Conservation (phyloP, 2,797 vertebrate species). For the Sebastiscus tertius region DNA sequence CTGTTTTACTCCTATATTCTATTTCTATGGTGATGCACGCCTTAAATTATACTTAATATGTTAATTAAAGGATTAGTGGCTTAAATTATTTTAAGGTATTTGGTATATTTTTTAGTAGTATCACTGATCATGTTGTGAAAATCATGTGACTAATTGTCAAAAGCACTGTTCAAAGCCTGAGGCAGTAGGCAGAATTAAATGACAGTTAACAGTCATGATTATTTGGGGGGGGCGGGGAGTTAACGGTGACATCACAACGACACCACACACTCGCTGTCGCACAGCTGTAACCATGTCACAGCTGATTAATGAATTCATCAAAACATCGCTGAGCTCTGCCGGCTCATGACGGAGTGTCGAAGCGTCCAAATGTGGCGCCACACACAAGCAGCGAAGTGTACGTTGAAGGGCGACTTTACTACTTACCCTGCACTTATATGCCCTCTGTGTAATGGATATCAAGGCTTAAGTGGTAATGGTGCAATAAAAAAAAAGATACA, state of each 20-base stretch:
- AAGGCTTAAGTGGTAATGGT: slow-evolving; percentile 81
- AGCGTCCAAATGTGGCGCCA: slow-evolving; percentile 70
- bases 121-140: not conserved
- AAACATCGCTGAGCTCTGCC: slow-evolving; percentile 39
- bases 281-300: slow-evolving; percentile 12
- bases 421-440: slow-evolving; percentile 80
- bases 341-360: slow-evolving; percentile 50
- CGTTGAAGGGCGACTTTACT: slow-evolving; percentile 75
- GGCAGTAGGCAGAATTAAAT: slow-evolving; percentile 14
- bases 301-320: slow-evolving; percentile 37
- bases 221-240: not conserved
- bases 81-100: not conserved
- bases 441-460: slow-evolving; percentile 81
- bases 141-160: not conserved
- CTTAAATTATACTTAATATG: not conserved
- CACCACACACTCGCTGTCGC: not conserved
- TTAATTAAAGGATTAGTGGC: not conserved
- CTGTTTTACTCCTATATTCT: too few relatives aligned
- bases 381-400: slow-evolving; percentile 61
- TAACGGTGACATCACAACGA: not conserved
- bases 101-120: not conserved
- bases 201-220: slow-evolving; percentile 1
- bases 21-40: not conserved
- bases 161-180: not conserved
- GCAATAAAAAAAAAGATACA: slow-evolving; percentile 75